Base-by-base conservation (phyloP, 1,140 invertebrate species). In the Harlomillsia oculata region DNA sequence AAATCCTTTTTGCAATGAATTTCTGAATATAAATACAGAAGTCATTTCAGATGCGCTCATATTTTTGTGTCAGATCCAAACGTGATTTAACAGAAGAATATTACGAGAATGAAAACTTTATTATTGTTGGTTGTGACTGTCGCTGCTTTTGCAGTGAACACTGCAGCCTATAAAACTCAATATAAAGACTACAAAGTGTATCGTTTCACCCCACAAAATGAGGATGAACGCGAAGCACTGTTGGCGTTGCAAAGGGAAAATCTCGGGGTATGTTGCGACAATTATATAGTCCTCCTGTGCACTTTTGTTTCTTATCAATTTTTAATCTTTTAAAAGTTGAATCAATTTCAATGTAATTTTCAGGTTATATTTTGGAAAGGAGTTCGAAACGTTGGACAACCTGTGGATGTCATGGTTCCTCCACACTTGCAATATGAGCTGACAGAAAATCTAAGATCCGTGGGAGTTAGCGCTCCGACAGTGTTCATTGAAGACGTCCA, bases 161-260 rank as follows among this genome's bases (percentile, higher is more conserved):
- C 28, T 26, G 14, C 23, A 6, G 26, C 39, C 26, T 53, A 43
- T 13, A 1, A 59, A 23, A 44, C 46, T 14, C 37, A 23, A 13
- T 59, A 59, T 16, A 43, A 53, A 20, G 48, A 53, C 21, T 59
- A 59, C 41, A 45, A 52, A 34, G 56, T 59, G 2, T 59, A 46
- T 43, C 16, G 49, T 25, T 46, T 59, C 18, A 25, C 30, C 4
- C 56, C 56, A 1, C 16, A 45, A 29, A 39, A 23, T 46, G 56
- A 53, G 21, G 26, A 21, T 4, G 36, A 59, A 30, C n/a, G 39
- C 21, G 26, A 28, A 8, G 26, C 29, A 9, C 18, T 53, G 29
- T n/a, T 32, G 2, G 16, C 9, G 21, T 30, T 49, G 36, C 20
- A 50, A 14, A 40, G 32, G 16, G 29, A 57, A 21, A 50, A 51